Base-by-base conservation (phyloP, 2,888 invertebrate genomes). In the Caenorhabditis sulstoni region DNA sequence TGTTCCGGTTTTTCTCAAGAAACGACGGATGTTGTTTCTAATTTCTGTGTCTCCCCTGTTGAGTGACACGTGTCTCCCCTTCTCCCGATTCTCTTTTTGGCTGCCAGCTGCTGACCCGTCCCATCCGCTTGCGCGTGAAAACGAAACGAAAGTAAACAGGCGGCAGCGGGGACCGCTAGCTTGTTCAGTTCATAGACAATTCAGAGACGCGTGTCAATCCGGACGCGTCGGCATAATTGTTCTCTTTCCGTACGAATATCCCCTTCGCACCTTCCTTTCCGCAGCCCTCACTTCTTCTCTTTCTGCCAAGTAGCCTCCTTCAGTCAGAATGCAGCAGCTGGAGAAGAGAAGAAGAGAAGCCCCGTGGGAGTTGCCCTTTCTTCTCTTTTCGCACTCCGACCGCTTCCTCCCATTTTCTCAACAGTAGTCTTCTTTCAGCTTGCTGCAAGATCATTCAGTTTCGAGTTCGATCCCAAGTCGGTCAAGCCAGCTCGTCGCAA, bases 361-460 rank as follows among this genome's bases (percentile, higher is more conserved):
- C 70, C 61, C 70, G 70, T 70, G 70, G 70, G 70, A 70, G 37
- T 59, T 41, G 44, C 12, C 50, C 47, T 18, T 50, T 57, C 50
- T 23, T 41, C 23, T 23, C 59, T 44, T 58, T 58, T 29, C 20
- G 35, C 39, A 23, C 44, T 12, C 37, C 52, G 22, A 49, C 35
- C 23, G 52, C 50, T 52, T 50, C n/a, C 14, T 14, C 16, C 23
- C 12, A 22, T 45, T 39, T 57, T 20, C 20, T 41, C 49, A 47
- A 50, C 23, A 29, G 29, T 29, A 29, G 29, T 29, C 29, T 29
- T 29, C 29, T 81, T 81, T 39, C 81, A 81, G 81, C 81, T 8
- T 77, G 81, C 65, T 74, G 68, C 59, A 81, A 81, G 58, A 73
- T 81, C 52, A 77, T 81, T 55, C 77, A 77, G 55, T 64, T 52